Base-by-base conservation (phyloP, 1,140 invertebrate genomes). In the Drosophila subobscura region DNA sequence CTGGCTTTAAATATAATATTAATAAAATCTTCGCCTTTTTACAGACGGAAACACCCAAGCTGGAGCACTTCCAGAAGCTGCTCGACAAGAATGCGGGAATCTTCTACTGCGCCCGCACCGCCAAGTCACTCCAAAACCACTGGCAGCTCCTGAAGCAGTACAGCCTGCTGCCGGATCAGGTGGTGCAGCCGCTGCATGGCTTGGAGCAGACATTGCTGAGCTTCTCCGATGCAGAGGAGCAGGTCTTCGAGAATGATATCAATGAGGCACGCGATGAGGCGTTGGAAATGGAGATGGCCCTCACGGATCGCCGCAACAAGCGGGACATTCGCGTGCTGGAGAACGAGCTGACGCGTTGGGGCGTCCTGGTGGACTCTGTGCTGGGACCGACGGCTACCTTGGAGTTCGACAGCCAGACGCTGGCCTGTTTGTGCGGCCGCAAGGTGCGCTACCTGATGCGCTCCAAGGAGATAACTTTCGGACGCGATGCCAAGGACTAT, bases 91-190 rank as follows among this genome's bases (percentile, higher is more conserved):
- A 98, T 92, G 94, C 96, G 0, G 94, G 96, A 67, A 93, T 96
- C 1, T 99, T 99, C 92, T 97, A 98, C 92, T 94, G 95, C 47
- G 94, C 95, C 22, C 94, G 98, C 75, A 99, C 97, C 12, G 93
- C 97, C 1, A 98, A 97, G 92, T 93, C 95, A 8, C 92, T 99
- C 27, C 93, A 96, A 79, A 94, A 94, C 37, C 97, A 99, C 92
- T 99, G 98, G 98, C 94, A 96, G 60, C 92, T 97, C 22, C 95
- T 99, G 92, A 98, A 98, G 91, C 97, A 99, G 83, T 98, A 98
- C 91, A 95, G 97, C 80, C 92, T 99, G 2, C 91, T 99, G 37
- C 95, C 97, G 0, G 98, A 99, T 92, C 98, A 99, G 93, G 94
- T 94, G 54, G 94, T 96, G 75, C 94, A 94, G 84, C 75, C 79